Evolutionary conservation across 2,113 vertebrate genomes (phyloP).

Genomic region (Mohoua ochrocephala): DNA sequence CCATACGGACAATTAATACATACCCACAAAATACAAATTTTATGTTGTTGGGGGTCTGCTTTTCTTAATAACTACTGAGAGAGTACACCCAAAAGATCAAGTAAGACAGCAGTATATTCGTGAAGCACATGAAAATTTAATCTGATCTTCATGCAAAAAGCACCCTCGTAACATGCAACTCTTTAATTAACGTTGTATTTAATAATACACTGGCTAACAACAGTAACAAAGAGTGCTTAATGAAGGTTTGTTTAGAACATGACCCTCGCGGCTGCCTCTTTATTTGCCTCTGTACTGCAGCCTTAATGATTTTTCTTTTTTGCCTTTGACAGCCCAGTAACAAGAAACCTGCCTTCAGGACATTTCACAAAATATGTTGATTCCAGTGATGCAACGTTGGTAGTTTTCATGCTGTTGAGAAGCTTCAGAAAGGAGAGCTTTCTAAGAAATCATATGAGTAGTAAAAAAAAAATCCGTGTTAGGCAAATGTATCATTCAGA

Average conservation of each 20-base stretch:
- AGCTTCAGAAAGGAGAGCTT: background rate
- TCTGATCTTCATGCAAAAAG: background rate
- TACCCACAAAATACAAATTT: background rate
- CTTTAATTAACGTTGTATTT: constrained; percentile 15
- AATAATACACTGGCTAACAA: constrained; percentile 22
- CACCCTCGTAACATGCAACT: background rate
- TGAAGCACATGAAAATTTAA: background rate
- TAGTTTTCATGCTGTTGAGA: background rate
- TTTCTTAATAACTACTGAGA: background rate
- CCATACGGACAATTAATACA: background rate
- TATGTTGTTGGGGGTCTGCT: background rate
- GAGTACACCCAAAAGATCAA: background rate
- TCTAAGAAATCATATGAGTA: background rate
- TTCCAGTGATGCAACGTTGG: background rate
- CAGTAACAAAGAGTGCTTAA: constrained; percentile 11
- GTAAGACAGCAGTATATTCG: background rate
- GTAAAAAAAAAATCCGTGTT: background rate
- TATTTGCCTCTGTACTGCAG: background rate
- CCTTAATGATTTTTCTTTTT: background rate
- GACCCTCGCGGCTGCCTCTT: background rate
- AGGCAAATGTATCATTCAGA: background rate
- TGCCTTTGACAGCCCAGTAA: background rate
- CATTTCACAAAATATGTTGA: background rate
- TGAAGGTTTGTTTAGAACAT: constrained; percentile 7
- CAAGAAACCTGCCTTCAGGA: constrained; percentile 7